Base-by-base conservation (phyloP, 2,113 vertebrate species). In the Picathartes gymnocephalus region DNA sequence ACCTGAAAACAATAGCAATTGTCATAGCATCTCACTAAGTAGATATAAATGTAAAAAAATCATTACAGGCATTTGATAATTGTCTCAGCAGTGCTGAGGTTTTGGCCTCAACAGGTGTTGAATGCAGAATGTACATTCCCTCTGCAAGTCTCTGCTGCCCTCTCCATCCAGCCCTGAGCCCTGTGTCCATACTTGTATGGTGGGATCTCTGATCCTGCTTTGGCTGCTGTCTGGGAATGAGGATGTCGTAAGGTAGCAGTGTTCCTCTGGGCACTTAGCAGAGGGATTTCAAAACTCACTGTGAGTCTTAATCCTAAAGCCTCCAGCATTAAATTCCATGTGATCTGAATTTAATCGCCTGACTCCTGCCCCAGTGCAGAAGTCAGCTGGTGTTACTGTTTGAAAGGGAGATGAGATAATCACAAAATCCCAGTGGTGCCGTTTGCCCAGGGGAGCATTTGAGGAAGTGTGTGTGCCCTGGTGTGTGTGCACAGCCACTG, bases 331-430 rank as follows among this genome's bases (percentile, higher is more conserved):
- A 90, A 88, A 82, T 76, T 92, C 62, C 93, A 37, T 44, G 78
- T 91, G 79, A 91, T 90, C 50, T 0, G 2, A 85, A 61, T 78
- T 64, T 82, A 82, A 93, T 87, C 72, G 24, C 50, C 74, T 12
- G 22, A 33, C 60, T 92, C 73, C 40, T 82, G 78, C 48, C 69
- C 54, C 15, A 2, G 39, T 72, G 70, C 84, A 92, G 70, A 65
- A 93, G 92, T 95, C 91, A 58, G 68, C 35, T 10, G 6, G 24
- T 56, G 69, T 92, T 94, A 86, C 35, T 40, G 47, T 51, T 48
- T 71, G 91, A 71, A 88, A 91, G 86, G 77, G 65, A 94, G 95
- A 93, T 0, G 40, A 93, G 91, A 93, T 94, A 93, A 96, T 93
- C 80, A 4, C 88, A 92, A 91, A 95, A 96, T 92, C 91, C 69